Evolutionary conservation across 2,888 invertebrate genomes (phyloP).

Genomic region (Salpingus planirostris): DNA sequence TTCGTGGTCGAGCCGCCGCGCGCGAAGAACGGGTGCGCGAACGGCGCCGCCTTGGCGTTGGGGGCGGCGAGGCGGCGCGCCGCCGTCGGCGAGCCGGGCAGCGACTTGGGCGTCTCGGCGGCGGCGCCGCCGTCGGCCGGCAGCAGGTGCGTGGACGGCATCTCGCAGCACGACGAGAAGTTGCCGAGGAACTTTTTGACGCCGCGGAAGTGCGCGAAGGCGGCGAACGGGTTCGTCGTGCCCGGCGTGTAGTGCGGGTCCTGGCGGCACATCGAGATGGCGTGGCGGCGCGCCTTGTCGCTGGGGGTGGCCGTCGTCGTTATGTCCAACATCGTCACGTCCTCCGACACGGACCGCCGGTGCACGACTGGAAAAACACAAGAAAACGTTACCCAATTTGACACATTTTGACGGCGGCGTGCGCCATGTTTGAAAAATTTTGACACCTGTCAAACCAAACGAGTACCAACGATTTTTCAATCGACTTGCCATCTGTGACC

Average conservation of each 20-base stretch:
- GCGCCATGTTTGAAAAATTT: no score
- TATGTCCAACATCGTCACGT: constrained; percentile 52
- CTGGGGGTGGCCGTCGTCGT: constrained; percentile 56
- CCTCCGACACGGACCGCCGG: constrained; percentile 68
- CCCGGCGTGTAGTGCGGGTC: constrained; percentile 73
- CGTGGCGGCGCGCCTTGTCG: constrained; percentile 66
- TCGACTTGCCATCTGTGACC: no score
- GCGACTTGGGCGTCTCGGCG: constrained; percentile 40
- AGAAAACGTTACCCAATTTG: no score
- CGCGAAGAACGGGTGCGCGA: constrained; percentile 48
- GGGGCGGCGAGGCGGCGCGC: constrained; percentile 32
- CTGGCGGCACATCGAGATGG: constrained; percentile 71
- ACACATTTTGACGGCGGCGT: neutral
- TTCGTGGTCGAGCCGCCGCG: constrained; percentile 39
- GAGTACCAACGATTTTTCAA: no score
- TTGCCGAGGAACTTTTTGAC: constrained; percentile 75
- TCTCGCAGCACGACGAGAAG: constrained; percentile 70
- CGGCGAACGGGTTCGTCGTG: constrained; percentile 63
- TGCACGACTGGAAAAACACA: constrained; percentile 47
- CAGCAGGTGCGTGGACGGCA: constrained; percentile 58
- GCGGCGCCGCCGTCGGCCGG: constrained; percentile 17
- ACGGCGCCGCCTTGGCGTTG: constrained; percentile 42
- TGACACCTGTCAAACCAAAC: no score
- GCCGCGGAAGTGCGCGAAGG: constrained; percentile 67
- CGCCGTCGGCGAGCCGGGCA: constrained; percentile 46